Base-by-base conservation (phyloP, 2,113 vertebrate species). In the Heloderma charlesbogerti region DNA sequence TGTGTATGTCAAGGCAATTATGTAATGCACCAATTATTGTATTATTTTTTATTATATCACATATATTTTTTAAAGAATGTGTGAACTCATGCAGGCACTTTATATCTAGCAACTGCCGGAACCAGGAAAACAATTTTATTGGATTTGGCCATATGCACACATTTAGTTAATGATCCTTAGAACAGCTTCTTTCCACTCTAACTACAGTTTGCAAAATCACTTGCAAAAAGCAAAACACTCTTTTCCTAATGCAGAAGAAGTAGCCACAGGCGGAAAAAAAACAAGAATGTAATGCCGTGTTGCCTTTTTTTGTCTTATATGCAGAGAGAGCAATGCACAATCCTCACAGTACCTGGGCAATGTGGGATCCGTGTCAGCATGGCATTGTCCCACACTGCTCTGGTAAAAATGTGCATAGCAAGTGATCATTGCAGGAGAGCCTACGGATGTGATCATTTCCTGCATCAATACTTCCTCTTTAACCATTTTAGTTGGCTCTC, bases 81-180 rank as follows among this genome's bases (percentile, higher is more conserved):
- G 20, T 63, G 0, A 51, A 60, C 16, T 8, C 72, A 63, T 86
- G 69, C 18, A 0, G 0, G 25, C 0, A 57, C 3, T 40, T 86
- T 75, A 13, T 18, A 7, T 10, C 40, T 54, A 40, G 0, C 0
- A 15, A 74, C 22, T 1, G 31, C 0, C 20, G 20, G 34, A 40
- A 82, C 20, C 16, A 1, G n/a, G 9, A 40, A 69, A 91, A 84
- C 27, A 88, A 71, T 84, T 34, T 83, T 72, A 66, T 77, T 51
- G 15, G 37, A 60, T 43, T 89, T 43, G 48, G 66, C 18, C 57
- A 1, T 69, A 15, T 79, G 10, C 40, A 25, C 29, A 51, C 75
- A 15, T 77, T 66, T 29, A 37, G 3, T 66, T 78, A 78, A 89
- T 89, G 81, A 90, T 27, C 40, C 67, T 79, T 27, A 40, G 63